Percentiles rank a stretch among this genome's conserved stretches.
phyloP scores from a whole-genome alignment of 2,797 vertebrate genomes.

The Tapera naevia region DNA sequence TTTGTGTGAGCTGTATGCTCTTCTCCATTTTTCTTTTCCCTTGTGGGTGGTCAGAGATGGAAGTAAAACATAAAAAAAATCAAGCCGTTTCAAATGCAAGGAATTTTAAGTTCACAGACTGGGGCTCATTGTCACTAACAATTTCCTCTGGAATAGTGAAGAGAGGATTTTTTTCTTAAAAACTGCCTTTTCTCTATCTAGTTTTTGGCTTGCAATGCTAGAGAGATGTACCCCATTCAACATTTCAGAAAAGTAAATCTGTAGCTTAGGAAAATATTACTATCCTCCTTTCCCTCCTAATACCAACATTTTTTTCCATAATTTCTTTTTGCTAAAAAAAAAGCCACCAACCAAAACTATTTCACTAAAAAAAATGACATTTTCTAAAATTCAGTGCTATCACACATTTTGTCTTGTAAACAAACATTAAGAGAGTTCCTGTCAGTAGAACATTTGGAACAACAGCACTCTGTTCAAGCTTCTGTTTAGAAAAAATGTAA shows the following conservation, averaged over 20 bases:
- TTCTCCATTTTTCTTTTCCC: neutral
- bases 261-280: neutral
- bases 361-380: neutral
- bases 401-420: neutral
- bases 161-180: neutral
- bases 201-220: neutral
- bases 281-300: neutral
- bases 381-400: neutral
- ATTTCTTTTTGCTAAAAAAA: neutral
- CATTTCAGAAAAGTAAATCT: neutral
- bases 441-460: neutral
- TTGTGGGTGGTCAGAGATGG: conserved; percentile 45
- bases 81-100: conserved; percentile 45
- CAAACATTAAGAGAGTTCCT: neutral
- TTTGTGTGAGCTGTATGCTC: neutral
- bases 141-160: conserved; percentile 47
- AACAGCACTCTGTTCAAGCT: neutral
- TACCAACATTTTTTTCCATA: neutral
- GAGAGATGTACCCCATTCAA: neutral
- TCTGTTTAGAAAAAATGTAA: neutral
- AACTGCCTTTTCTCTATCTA: neutral
- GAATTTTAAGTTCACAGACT: conserved; percentile 48
- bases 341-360: neutral
- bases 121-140: conserved; percentile 25
- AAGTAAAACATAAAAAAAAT: conserved; percentile 5